phyloP scores from a whole-genome alignment of 2,888 invertebrate genomes.

The Drosophila limbata region DNA sequence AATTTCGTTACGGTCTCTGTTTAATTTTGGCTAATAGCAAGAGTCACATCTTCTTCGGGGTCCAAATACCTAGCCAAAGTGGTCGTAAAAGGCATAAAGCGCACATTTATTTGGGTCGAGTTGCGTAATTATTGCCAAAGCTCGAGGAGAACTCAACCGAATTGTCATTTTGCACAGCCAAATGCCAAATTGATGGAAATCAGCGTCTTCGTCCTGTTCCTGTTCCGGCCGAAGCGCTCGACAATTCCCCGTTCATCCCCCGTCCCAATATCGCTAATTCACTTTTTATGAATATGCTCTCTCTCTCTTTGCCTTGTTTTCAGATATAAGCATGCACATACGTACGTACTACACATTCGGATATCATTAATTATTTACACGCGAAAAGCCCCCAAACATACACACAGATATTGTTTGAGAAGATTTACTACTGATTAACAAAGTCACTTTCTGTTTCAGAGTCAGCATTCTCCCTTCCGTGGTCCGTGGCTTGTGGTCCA shows the following conservation, averaged over 20 bases:
- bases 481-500: neutral
- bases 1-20: constrained; percentile 65
- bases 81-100: constrained; percentile 68
- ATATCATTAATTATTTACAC: constrained; percentile 56
- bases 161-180: constrained; percentile 38
- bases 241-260: constrained; percentile 42
- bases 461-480: neutral
- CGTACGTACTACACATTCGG: constrained; percentile 20
- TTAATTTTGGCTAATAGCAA: constrained; percentile 59
- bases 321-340: neutral
- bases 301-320: neutral
- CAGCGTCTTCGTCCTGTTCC: neutral
- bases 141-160: constrained; percentile 14
- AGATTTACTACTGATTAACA: constrained; percentile 18
- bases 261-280: constrained; percentile 38
- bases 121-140: constrained; percentile 62
- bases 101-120: constrained; percentile 60
- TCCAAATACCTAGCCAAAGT: constrained; percentile 33
- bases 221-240: constrained; percentile 20
- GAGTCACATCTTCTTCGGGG: constrained; percentile 35
- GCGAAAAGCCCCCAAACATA: constrained; percentile 13
- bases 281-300: constrained; percentile 53
- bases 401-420: constrained; percentile 9
- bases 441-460: constrained; percentile 16
- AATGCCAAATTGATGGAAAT: constrained; percentile 50